Conservation (phyloP, 1,140 invertebrate genomes). For the Apis cerana region DNA sequence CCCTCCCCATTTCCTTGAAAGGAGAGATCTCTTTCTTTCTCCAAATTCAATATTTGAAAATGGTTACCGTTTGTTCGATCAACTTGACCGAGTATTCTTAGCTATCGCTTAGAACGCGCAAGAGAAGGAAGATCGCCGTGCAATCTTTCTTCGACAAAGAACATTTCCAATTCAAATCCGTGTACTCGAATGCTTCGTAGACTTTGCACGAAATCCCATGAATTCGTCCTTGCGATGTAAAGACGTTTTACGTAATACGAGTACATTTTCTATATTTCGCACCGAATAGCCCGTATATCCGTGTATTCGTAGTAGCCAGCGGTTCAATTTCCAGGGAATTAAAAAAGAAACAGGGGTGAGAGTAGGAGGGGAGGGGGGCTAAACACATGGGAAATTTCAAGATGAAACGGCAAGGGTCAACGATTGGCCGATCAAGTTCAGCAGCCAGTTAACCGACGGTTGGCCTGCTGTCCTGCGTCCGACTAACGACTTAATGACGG, state of each 20-base stretch:
- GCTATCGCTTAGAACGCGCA: neutral
- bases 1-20: neutral
- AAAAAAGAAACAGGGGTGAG: slow-evolving; percentile 6
- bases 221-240: no score
- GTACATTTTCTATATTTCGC: neutral
- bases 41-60: slow-evolving; percentile 27
- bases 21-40: neutral
- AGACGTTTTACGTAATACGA: no score
- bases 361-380: neutral
- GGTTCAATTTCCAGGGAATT: no score
- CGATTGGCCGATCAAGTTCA: slow-evolving; percentile 75
- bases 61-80: neutral
- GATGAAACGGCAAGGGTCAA: slow-evolving; percentile 60
- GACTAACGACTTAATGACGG: slow-evolving; percentile 78
- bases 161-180: no score
- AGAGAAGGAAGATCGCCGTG: neutral
- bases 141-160: no score
- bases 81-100: neutral
- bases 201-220: no score
- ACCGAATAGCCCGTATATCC: neutral
- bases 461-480: slow-evolving; percentile 61
- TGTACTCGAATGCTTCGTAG: no score
- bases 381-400: slow-evolving; percentile 50
- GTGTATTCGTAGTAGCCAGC: no score
- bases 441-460: slow-evolving; percentile 71